Evolutionary conservation across 2,113 vertebrate genomes (phyloP).

Genomic region (Eudyptes chrysolophus): DNA sequence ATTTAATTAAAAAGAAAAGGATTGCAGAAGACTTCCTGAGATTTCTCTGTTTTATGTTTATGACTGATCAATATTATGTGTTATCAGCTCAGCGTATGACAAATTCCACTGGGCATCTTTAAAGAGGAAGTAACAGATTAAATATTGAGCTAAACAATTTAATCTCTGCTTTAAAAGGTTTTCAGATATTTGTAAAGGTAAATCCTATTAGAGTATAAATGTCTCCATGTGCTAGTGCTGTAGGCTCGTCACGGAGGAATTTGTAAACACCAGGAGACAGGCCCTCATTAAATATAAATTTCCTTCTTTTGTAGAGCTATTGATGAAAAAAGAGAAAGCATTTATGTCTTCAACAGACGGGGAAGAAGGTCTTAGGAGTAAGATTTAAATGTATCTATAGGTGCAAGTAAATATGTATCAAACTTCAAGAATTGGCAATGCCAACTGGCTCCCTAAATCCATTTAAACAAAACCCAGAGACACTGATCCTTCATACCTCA

Average conservation of each 20-base stretch:
- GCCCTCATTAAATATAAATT: conserved; percentile 65
- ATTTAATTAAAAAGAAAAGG: conserved; percentile 81
- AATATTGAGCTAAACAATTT: conserved; percentile 83
- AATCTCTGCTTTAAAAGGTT: conserved; percentile 80
- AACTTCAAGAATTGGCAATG: background rate
- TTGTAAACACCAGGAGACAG: conserved; percentile 70
- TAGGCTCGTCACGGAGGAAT: conserved; percentile 56
- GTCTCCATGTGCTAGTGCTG: conserved; percentile 52
- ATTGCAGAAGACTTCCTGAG: conserved; percentile 65
- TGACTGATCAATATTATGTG: conserved; percentile 76
- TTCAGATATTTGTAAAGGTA: conserved; percentile 80
- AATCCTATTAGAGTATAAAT: conserved; percentile 74
- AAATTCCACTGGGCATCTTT: conserved; percentile 77
- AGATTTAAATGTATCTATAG: background rate
- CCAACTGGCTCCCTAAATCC: background rate
- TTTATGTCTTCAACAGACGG: background rate
- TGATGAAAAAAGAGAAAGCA: conserved; percentile 6
- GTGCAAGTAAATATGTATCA: background rate
- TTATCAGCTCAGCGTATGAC: conserved; percentile 73
- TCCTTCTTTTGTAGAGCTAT: conserved; percentile 52
- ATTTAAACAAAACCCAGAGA: background rate
- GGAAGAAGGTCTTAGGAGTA: background rate
- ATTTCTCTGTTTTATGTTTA: conserved; percentile 74
- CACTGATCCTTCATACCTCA: background rate
- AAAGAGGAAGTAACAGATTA: conserved; percentile 84